These are phyloP conservation scores for Clanis bilineata DNA, from an alignment of 2,888 invertebrate species.

Conservation along the genomic window DNA sequence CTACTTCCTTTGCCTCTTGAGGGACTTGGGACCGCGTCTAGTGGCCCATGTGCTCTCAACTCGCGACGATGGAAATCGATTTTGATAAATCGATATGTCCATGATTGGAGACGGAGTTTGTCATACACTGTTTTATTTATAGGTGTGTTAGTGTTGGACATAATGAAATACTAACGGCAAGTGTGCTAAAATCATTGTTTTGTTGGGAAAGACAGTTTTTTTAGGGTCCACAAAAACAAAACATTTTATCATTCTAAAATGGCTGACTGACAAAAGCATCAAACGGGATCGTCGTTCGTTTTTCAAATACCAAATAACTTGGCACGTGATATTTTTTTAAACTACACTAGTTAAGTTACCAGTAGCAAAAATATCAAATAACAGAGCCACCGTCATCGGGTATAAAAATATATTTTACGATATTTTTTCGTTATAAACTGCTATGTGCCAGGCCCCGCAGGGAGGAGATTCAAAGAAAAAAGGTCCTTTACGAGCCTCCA, in stretches of 20 bases:
- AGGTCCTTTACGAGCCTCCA: not conserved
- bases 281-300: slow-evolving; percentile 10
- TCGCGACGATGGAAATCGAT: slow-evolving; percentile 5
- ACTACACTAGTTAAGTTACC: slow-evolving; percentile 1
- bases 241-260: not conserved
- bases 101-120: not conserved
- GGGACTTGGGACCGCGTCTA: not conserved
- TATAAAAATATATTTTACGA: slow-evolving; percentile 5
- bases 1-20: slow-evolving; percentile 26
- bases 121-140: not conserved
- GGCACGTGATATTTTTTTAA: slow-evolving; percentile 10
- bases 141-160: not conserved
- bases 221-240: not conserved
- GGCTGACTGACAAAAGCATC: not conserved
- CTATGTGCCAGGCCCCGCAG: not conserved
- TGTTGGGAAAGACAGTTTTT: not conserved
- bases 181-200: too few species aligned
- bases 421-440: slow-evolving; percentile 6
- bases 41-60: slow-evolving; percentile 6
- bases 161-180: not conserved
- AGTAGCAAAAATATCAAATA: slow-evolving; percentile 9
- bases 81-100: not conserved
- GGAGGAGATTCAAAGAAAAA: slow-evolving; percentile 1
- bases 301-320: slow-evolving; percentile 7
- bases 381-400: not conserved